phyloP scores from a whole-genome alignment of 2,797 vertebrate genomes.

The Trichosurus vulpecula region DNA sequence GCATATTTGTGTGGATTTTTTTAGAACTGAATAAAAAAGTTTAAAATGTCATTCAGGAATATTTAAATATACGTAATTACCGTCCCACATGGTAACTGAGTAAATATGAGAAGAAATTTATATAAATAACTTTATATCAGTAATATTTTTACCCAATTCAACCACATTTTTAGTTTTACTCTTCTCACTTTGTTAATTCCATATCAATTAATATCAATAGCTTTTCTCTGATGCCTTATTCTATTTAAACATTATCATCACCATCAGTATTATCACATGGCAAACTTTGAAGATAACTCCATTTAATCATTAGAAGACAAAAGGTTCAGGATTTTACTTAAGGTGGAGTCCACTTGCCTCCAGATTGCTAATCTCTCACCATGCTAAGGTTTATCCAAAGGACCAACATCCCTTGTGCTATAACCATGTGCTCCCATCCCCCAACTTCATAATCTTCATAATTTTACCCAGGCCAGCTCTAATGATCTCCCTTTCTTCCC shows the following conservation, averaged over 20 bases:
- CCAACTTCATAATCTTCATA: too few species aligned
- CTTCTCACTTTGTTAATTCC: background rate
- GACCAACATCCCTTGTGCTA: too few species aligned
- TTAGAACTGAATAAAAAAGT: background rate
- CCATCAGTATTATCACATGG: background rate
- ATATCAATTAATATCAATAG: background rate
- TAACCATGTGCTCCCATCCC: too few species aligned
- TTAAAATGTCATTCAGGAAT: background rate
- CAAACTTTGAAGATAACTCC: background rate
- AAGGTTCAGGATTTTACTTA: too few species aligned
- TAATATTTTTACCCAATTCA: background rate
- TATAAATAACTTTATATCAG: background rate
- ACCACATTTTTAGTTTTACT: background rate
- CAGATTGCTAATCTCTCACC: too few species aligned
- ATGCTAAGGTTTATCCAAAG: too few species aligned
- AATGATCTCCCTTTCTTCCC: too few species aligned
- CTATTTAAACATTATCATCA: background rate
- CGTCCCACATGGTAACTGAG: background rate
- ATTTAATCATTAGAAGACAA: too few species aligned
- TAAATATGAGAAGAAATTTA: background rate
- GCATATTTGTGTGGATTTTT: background rate
- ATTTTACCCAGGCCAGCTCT: too few species aligned
- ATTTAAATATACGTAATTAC: background rate
- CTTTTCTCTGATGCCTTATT: background rate
- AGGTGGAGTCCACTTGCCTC: too few species aligned